These are phyloP conservation scores for Macropodus opercularis DNA, from an alignment of 2,797 vertebrate genomes.

Conservation along the genomic window DNA sequence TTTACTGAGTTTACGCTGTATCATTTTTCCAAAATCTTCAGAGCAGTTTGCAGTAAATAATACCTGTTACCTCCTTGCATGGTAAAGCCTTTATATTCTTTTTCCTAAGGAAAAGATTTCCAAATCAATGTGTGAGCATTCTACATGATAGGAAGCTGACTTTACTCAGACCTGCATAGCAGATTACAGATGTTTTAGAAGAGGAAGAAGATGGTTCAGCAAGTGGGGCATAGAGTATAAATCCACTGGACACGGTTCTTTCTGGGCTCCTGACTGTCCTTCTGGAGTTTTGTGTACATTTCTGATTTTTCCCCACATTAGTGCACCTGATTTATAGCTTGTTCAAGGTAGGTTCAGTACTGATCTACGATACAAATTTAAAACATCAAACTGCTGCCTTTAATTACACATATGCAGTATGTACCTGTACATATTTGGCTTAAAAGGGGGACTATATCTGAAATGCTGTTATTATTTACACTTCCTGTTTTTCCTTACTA, in stretches of 20 bases:
- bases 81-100: slow-evolving; percentile 81
- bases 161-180: slow-evolving; percentile 51
- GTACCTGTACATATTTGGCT: too few relatives aligned
- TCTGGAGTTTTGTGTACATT: slow-evolving; percentile 15
- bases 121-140: slow-evolving; percentile 77
- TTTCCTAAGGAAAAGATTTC: slow-evolving; percentile 84
- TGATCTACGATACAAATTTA: too few relatives aligned
- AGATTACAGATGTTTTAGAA: slow-evolving; percentile 47
- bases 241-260: slow-evolving; percentile 18
- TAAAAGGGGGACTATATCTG: too few relatives aligned
- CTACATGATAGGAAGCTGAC: slow-evolving; percentile 64
- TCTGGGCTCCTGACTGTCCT: slow-evolving; percentile 7
- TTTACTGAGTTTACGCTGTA: slow-evolving; percentile 62
- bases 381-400: too few relatives aligned
- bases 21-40: slow-evolving; percentile 51
- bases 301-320: slow-evolving; percentile 15
- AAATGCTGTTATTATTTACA: too few relatives aligned
- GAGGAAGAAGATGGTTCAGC: slow-evolving; percentile 31
- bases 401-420: too few relatives aligned
- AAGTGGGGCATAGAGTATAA: slow-evolving; percentile 33
- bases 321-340: too few relatives aligned
- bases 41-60: slow-evolving; percentile 56
- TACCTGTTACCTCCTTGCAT: slow-evolving; percentile 79
- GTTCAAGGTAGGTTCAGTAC: too few relatives aligned
- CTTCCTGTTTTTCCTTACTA: too few relatives aligned